These are phyloP conservation scores for Ivindomyrus marchei DNA, from an alignment of 2,113 vertebrate species.

Conservation along the genomic window DNA sequence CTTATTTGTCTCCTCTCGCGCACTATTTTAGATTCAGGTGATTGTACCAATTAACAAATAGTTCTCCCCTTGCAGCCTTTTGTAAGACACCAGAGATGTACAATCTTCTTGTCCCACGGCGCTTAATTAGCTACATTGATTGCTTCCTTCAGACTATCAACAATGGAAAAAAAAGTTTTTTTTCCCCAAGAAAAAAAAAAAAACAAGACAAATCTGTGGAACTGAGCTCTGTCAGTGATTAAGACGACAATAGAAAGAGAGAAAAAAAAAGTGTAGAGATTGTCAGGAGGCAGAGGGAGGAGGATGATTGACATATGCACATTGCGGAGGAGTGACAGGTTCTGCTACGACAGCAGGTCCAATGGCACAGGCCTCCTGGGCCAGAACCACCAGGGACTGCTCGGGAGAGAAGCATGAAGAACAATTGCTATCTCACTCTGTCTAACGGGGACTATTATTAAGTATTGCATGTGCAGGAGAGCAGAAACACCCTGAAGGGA, in stretches of 20 bases:
- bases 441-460: conserved; percentile 13
- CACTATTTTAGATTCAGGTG: conserved; percentile 5
- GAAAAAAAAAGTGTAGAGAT: background rate
- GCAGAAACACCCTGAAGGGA: conserved; percentile 17
- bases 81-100: background rate
- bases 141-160: conserved; percentile 24
- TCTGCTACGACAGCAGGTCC: conserved; percentile 6
- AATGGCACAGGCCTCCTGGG: conserved; percentile 14
- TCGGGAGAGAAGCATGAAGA: conserved; percentile 14
- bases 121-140: conserved; percentile 26
- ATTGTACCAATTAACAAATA: conserved; percentile 13
- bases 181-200: background rate
- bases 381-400: conserved; percentile 13
- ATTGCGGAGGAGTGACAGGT: conserved; percentile 21
- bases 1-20: background rate
- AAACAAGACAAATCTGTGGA: conserved; percentile 5
- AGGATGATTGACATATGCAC: conserved; percentile 19
- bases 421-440: background rate
- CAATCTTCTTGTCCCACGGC: conserved; percentile 22
- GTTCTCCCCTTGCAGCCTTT: conserved; percentile 15
- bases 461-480: background rate
- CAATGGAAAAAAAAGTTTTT: conserved; percentile 2
- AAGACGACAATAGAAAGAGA: background rate
- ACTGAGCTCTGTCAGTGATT: conserved; percentile 9
- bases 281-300: background rate